Evolutionary conservation across 2,888 invertebrate species (phyloP).

Genomic region (Drosophila parthenogenetica): DNA sequence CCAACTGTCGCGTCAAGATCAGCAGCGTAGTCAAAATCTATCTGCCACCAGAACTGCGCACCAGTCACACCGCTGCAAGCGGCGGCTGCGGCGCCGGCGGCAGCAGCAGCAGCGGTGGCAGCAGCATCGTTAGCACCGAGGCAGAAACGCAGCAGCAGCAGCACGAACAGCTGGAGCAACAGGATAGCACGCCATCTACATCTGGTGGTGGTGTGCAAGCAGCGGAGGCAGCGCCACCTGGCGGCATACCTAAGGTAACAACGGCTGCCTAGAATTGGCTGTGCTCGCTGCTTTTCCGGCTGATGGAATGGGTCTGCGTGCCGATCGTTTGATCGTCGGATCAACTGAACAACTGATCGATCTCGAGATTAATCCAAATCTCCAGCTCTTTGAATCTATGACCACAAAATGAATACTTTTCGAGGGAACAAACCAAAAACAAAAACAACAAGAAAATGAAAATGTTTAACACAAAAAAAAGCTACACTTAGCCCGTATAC

Average conservation of each 20-base stretch:
- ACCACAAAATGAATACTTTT: conserved; percentile 27
- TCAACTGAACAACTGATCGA: conserved; percentile 36
- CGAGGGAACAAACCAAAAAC: conserved; percentile 65
- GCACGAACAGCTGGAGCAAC: conserved; percentile 18
- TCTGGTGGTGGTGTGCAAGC: conserved; percentile 16
- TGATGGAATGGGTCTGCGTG: conserved; percentile 84
- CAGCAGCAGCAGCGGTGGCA: conserved; percentile 10
- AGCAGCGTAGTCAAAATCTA: conserved; percentile 83
- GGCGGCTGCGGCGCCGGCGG: conserved; percentile 43
- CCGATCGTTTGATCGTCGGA: conserved; percentile 75
- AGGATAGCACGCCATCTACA: conserved; percentile 10
- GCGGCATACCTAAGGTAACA: conserved; percentile 69
- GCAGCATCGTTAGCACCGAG: conserved; percentile 17
- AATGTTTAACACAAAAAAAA: conserved; percentile 4
- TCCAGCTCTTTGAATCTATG: neutral
- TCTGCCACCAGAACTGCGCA: conserved; percentile 84
- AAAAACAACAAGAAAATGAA: conserved; percentile 11
- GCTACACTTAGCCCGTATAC: conserved; percentile 51
- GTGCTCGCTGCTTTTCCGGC: conserved; percentile 83
- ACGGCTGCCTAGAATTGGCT: conserved; percentile 83
- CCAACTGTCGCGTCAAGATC: conserved; percentile 84
- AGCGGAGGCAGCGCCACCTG: conserved; percentile 42
- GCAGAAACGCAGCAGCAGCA: conserved; percentile 17
- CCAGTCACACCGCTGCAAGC: conserved; percentile 55
- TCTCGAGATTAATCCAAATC: neutral